phyloP scores from a whole-genome alignment of 2,888 invertebrate species.

The Synergus umbraculus region DNA sequence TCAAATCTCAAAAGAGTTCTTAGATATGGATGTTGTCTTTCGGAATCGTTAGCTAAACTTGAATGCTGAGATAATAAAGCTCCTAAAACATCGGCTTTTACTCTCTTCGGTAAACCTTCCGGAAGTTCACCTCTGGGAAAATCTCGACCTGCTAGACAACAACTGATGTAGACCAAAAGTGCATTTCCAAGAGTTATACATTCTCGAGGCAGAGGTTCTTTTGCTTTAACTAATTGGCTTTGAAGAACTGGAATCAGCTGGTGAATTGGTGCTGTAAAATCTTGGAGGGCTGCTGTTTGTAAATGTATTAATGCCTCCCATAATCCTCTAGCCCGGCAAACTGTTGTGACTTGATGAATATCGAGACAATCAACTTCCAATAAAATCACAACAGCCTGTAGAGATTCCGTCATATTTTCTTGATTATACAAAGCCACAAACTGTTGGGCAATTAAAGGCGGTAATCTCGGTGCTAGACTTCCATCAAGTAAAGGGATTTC shows the following conservation, averaged over 20 bases:
- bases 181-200: slow-evolving; percentile 86
- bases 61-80: slow-evolving; percentile 85
- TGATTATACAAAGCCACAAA: slow-evolving; percentile 84
- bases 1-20: slow-evolving; percentile 89
- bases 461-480: slow-evolving; percentile 80
- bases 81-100: slow-evolving; percentile 86
- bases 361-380: slow-evolving; percentile 83
- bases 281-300: slow-evolving; percentile 83
- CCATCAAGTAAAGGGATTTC: slow-evolving; percentile 81
- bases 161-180: slow-evolving; percentile 90
- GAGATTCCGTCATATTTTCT: slow-evolving; percentile 82
- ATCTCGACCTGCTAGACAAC: slow-evolving; percentile 91
- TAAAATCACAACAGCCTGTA: slow-evolving; percentile 85
- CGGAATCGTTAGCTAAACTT: slow-evolving; percentile 80
- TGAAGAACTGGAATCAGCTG: slow-evolving; percentile 80
- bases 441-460: slow-evolving; percentile 82
- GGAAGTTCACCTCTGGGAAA: slow-evolving; percentile 89
- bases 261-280: slow-evolving; percentile 85
- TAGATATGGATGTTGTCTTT: slow-evolving; percentile 85
- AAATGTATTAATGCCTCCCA: slow-evolving; percentile 85
- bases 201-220: slow-evolving; percentile 63
- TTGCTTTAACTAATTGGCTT: slow-evolving; percentile 69
- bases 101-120: slow-evolving; percentile 81
- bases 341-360: slow-evolving; percentile 82
- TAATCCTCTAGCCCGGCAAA: slow-evolving; percentile 82